phyloP scores from a whole-genome alignment of 2,888 invertebrate genomes.

The Gryllus longicercus region DNA sequence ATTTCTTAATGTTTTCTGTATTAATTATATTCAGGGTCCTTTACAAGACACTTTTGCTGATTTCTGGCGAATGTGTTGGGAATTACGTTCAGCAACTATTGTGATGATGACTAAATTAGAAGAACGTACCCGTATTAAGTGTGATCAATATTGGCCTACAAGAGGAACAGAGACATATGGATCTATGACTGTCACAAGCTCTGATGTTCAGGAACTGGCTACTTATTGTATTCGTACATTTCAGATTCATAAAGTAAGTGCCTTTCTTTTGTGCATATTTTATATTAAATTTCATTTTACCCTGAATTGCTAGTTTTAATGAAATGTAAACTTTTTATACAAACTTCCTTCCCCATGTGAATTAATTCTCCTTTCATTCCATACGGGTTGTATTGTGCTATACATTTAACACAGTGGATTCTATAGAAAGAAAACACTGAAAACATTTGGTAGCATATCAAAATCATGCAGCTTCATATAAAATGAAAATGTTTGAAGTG shows the following conservation, averaged over 20 bases:
- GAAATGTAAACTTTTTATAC: too few species aligned
- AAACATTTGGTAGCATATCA: too few species aligned
- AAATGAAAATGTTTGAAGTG: too few species aligned
- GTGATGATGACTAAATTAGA: slow-evolving; percentile 99
- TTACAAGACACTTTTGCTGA: slow-evolving; percentile 95
- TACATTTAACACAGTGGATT: too few species aligned
- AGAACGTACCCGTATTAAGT: slow-evolving; percentile 93
- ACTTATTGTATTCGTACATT: slow-evolving; percentile 98
- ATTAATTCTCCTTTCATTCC: too few species aligned
- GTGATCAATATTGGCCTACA: slow-evolving; percentile 97
- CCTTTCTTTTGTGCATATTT: neutral
- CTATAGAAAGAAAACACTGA: too few species aligned
- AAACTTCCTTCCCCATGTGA: too few species aligned
- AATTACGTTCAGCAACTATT: slow-evolving; percentile 86
- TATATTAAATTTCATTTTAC: neutral
- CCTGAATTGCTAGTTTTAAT: too few species aligned
- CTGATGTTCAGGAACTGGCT: slow-evolving; percentile 93
- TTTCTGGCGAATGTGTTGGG: slow-evolving; percentile 99
- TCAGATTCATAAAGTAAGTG: slow-evolving; percentile 67
- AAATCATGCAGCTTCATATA: too few species aligned
- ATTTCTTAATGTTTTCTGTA: neutral
- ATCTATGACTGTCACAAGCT: slow-evolving; percentile 87
- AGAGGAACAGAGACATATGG: slow-evolving; percentile 94
- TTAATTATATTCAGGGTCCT: slow-evolving; percentile 66
- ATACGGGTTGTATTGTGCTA: too few species aligned